phyloP scores from a whole-genome alignment of 2,797 vertebrate species.

The Periophthalmus magnuspinnatus region DNA sequence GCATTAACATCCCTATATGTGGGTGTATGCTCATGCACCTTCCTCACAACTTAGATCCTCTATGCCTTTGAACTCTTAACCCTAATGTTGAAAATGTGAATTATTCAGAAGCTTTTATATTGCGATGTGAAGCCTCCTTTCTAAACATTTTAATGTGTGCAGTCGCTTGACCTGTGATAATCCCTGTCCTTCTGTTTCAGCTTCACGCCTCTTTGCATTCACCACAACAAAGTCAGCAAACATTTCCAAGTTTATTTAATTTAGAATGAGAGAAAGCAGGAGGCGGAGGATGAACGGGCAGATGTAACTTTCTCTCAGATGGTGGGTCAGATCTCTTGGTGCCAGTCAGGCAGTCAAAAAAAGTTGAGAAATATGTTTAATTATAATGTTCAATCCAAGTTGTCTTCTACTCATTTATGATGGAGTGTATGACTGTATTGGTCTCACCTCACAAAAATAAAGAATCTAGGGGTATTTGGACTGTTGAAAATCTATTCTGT shows the following conservation, averaged over 20 bases:
- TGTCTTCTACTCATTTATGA: too few relatives aligned
- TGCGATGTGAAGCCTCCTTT: constrained; percentile 1
- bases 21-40: constrained; percentile 15
- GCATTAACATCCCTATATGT: constrained; percentile 13
- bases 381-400: neutral
- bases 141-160: constrained; percentile 4
- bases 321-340: constrained; percentile 9
- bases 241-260: constrained; percentile 14
- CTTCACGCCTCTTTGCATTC: neutral
- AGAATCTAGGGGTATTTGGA: too few relatives aligned
- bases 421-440: too few relatives aligned
- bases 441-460: too few relatives aligned
- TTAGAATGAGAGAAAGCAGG: neutral
- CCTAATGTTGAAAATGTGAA: constrained; percentile 26
- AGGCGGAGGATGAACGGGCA: constrained; percentile 7
- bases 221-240: constrained; percentile 9
- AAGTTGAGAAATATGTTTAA: neutral
- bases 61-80: constrained; percentile 36
- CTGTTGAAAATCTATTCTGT: too few relatives aligned
- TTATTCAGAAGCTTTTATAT: constrained; percentile 30
- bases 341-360: too few relatives aligned
- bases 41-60: constrained; percentile 8
- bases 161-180: constrained; percentile 11
- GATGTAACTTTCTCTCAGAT: neutral
- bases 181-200: constrained; percentile 28